These are phyloP conservation scores for Drosophila orena DNA, from an alignment of 1,140 invertebrate genomes.

Conservation along the genomic window DNA sequence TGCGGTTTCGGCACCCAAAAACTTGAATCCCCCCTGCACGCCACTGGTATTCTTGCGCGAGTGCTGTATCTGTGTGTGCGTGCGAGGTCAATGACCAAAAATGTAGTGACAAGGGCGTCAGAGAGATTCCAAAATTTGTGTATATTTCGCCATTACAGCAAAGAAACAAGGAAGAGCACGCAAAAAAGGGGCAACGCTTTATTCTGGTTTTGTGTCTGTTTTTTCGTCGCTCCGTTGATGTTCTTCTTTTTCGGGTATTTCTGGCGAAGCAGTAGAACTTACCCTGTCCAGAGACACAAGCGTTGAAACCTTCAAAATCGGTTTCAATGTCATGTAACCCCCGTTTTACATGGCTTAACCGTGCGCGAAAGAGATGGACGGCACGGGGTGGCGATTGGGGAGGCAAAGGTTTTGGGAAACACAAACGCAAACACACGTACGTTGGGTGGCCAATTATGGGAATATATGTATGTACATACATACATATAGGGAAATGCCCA, in stretches of 20 bases:
- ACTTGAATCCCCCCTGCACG: neutral
- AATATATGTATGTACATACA: no score
- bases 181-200: conserved; percentile 27
- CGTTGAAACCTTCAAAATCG: conserved; percentile 78
- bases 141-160: conserved; percentile 41
- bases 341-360: conserved; percentile 59
- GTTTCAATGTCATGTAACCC: conserved; percentile 84
- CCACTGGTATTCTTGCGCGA: conserved; percentile 2
- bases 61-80: conserved; percentile 16
- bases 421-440: neutral
- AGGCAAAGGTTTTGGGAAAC: conserved; percentile 1
- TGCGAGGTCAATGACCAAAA: conserved; percentile 56
- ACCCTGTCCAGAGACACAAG: conserved; percentile 28
- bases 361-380: conserved; percentile 1
- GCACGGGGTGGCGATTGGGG: conserved; percentile 10
- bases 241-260: conserved; percentile 6
- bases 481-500: conserved; percentile 29
- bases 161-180: conserved; percentile 19
- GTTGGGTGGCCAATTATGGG: conserved; percentile 28
- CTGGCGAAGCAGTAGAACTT: conserved; percentile 24
- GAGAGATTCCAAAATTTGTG: conserved; percentile 44
- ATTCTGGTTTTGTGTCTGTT: conserved; percentile 22
- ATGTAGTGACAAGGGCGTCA: conserved; percentile 77
- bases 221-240: conserved; percentile 8
- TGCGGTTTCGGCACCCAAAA: neutral